A percentile compares a stretch with the other conserved stretches of the same genome.
Evolutionary conservation across 1,140 invertebrate species (phyloP).

Genomic region (Oncopeltus fasciatus): DNA sequence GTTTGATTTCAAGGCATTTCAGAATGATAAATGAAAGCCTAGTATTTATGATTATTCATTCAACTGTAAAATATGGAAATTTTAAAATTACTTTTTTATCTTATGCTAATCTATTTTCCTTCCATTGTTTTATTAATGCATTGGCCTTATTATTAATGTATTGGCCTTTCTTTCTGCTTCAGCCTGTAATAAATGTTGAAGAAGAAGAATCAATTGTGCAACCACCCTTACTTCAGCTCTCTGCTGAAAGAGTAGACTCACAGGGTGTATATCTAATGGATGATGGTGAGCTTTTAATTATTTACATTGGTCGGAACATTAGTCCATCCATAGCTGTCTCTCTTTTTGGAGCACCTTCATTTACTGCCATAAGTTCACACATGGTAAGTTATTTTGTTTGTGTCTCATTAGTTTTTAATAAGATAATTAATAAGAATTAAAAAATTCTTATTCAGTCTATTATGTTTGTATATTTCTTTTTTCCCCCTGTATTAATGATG

Average conservation of each 20-base stretch:
- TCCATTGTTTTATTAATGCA: too few species aligned
- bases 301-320: slow-evolving; percentile 76
- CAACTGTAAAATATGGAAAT: too few species aligned
- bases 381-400: slow-evolving; percentile 36
- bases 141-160: not conserved
- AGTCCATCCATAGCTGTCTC: slow-evolving; percentile 58
- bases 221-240: slow-evolving; percentile 41
- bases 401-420: slow-evolving; percentile 5
- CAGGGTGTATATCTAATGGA: slow-evolving; percentile 87
- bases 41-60: too few species aligned
- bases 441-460: too few species aligned
- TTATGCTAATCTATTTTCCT: too few species aligned
- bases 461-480: too few species aligned
- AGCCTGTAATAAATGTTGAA: slow-evolving; percentile 27
- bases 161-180: slow-evolving; percentile 9
- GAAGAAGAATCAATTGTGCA: slow-evolving; percentile 25
- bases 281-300: slow-evolving; percentile 61
- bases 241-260: slow-evolving; percentile 59
- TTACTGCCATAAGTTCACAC: slow-evolving; percentile 45
- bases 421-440: too few species aligned
- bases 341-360: slow-evolving; percentile 49
- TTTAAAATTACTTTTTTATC: too few species aligned
- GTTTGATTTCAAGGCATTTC: too few species aligned
- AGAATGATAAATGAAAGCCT: too few species aligned
- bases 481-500: too few species aligned